Evolutionary conservation across 2,888 invertebrate genomes (phyloP), one percentile per base, ranked within the genome.

Genomic region (Tholera decimalis): DNA sequence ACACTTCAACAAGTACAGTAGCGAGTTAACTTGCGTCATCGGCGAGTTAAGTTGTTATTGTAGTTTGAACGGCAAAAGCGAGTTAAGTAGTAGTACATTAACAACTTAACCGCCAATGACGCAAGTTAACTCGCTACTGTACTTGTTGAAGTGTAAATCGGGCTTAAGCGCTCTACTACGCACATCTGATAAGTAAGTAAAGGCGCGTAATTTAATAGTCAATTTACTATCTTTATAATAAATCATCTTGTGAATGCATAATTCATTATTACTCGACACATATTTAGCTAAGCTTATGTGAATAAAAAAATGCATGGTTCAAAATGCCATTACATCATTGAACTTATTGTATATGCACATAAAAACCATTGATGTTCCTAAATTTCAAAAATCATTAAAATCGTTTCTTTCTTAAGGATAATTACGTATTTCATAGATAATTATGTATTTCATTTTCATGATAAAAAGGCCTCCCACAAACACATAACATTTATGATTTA

Each of bases 91-190:
- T n/a, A n/a, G n/a, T n/a, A n/a, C n/a, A n/a, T n/a, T n/a, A n/a
- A n/a, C n/a, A n/a, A n/a, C n/a, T n/a, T n/a, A n/a, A n/a, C n/a
- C n/a, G n/a, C n/a, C n/a, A n/a, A n/a, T n/a, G n/a, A n/a, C n/a
- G n/a, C n/a, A n/a, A n/a, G n/a, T n/a, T n/a, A n/a, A n/a, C n/a
- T n/a, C n/a, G n/a, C n/a, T n/a, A n/a, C n/a, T n/a, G n/a, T n/a
- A n/a, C n/a, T n/a, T n/a, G n/a, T n/a, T n/a, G n/a, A n/a, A n/a
- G n/a, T n/a, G n/a, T n/a, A n/a, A 78, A 46, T 49, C 50, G 58
- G 74, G 58, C 77, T 67, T n/a, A n/a, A 74, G 60, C 74, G 73
- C 63, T 62, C 60, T 67, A 49, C 60, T 67, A 49, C 69, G 55
- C 59, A 51, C 57, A 43, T n/a, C 18, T 5, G 22, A n/a, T 35